These are phyloP conservation scores for Drosophila neoperkinsi DNA, from an alignment of 2,888 invertebrate genomes.

Conservation along the genomic window DNA sequence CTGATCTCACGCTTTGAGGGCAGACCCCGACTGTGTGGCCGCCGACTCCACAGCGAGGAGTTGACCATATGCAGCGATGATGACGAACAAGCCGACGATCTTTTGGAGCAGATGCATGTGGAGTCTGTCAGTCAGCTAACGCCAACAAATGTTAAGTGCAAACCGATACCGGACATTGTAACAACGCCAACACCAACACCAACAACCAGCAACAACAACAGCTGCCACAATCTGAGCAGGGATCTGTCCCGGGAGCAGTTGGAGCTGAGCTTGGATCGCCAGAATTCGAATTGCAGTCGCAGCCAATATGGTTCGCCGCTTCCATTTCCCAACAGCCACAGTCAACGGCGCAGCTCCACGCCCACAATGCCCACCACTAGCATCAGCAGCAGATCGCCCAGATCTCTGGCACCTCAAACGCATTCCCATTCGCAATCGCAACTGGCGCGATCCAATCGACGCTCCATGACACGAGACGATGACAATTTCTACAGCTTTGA, in stretches of 20 bases:
- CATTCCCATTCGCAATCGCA: constrained; percentile 14
- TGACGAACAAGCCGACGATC: constrained; percentile 45
- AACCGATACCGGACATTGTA: constrained; percentile 55
- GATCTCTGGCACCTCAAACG: constrained; percentile 9
- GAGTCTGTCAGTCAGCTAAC: constrained; percentile 35
- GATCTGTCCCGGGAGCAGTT: neutral
- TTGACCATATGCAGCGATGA: constrained; percentile 60
- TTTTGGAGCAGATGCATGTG: neutral
- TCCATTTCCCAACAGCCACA: constrained; percentile 71
- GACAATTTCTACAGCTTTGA: constrained; percentile 84
- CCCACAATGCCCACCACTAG: constrained; percentile 45
- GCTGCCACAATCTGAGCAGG: neutral
- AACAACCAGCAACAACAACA: constrained; percentile 8
- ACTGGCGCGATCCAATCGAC: constrained; percentile 64
- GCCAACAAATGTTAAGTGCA: constrained; percentile 40
- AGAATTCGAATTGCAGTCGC: constrained; percentile 72
- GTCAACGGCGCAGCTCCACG: constrained; percentile 61
- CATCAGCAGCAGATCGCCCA: neutral
- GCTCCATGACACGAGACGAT: constrained; percentile 82
- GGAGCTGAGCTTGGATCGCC: constrained; percentile 51
- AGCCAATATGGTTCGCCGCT: constrained; percentile 83
- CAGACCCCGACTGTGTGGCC: constrained; percentile 55
- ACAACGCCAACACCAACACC: constrained; percentile 40
- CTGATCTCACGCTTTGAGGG: constrained; percentile 83
- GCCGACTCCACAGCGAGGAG: constrained; percentile 66